phyloP scores from a whole-genome alignment of 2,888 invertebrate genomes.

The Nesidiocoris tenuis region DNA sequence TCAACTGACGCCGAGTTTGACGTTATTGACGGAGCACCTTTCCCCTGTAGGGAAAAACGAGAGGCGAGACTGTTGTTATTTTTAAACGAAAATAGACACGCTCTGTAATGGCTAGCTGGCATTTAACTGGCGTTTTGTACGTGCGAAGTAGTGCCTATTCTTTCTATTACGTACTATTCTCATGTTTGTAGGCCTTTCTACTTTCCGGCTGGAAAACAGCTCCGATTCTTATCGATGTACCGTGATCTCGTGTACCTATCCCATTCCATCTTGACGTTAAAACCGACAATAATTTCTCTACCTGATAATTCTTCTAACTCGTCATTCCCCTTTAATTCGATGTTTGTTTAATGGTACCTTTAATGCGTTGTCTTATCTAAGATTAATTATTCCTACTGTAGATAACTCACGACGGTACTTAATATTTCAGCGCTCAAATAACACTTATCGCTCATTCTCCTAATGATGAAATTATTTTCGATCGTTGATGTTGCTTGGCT shows the following conservation, averaged over 20 bases:
- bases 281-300: too few relatives aligned
- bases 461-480: too few relatives aligned
- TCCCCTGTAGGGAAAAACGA: constrained; percentile 17
- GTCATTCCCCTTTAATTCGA: too few relatives aligned
- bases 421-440: too few relatives aligned
- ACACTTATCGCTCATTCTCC: too few relatives aligned
- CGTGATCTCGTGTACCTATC: background rate
- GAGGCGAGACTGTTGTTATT: background rate
- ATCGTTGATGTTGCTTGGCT: too few relatives aligned
- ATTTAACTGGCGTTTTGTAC: constrained; percentile 12
- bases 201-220: background rate
- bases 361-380: too few relatives aligned
- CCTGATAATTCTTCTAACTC: too few relatives aligned
- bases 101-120: constrained; percentile 23
- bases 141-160: constrained; percentile 15
- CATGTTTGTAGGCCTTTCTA: constrained; percentile 6
- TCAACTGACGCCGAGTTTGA: constrained; percentile 20
- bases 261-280: too few relatives aligned
- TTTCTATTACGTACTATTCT: background rate
- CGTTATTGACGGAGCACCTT: constrained; percentile 33
- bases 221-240: constrained; percentile 10
- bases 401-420: too few relatives aligned
- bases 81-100: constrained; percentile 15
- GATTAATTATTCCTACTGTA: too few relatives aligned
- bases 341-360: too few relatives aligned